phyloP scores from a whole-genome alignment of 2,888 invertebrate species.

The Thereva nobilitata region DNA sequence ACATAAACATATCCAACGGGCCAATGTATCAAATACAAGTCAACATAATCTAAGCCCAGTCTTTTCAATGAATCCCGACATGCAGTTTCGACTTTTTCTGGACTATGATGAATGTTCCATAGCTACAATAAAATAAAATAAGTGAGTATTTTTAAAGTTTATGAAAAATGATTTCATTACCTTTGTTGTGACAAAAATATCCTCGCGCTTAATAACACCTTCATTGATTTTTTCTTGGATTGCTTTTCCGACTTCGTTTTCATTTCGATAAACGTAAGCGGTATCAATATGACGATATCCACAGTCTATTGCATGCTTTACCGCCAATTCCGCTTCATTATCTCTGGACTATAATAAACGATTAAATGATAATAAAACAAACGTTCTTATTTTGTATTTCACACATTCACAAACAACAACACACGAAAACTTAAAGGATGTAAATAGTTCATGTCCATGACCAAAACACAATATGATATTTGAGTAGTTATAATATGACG shows the following conservation, averaged over 20 bases:
- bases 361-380: slow-evolving; percentile 12
- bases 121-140: slow-evolving; percentile 45
- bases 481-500: no score
- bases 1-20: slow-evolving; percentile 69
- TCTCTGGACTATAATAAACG: slow-evolving; percentile 63
- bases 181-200: slow-evolving; percentile 67
- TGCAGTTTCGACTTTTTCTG: slow-evolving; percentile 66
- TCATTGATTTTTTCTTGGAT: slow-evolving; percentile 66
- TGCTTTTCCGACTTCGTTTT: slow-evolving; percentile 70
- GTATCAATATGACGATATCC: slow-evolving; percentile 74
- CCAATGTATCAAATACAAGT: slow-evolving; percentile 81
- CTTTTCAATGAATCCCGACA: slow-evolving; percentile 66
- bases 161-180: slow-evolving; percentile 41
- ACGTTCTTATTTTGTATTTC: slow-evolving; percentile 2
- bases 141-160: no score
- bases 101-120: slow-evolving; percentile 60
- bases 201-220: slow-evolving; percentile 68
- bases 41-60: slow-evolving; percentile 74
- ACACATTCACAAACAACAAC: slow-evolving; percentile 10
- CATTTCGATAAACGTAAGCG: slow-evolving; percentile 69
- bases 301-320: slow-evolving; percentile 71
- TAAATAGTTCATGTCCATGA: no score
- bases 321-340: slow-evolving; percentile 67
- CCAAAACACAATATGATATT: no score
- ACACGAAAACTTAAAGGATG: no score